phyloP scores from a whole-genome alignment of 1,140 invertebrate genomes.

The Phymastichus coffea region DNA sequence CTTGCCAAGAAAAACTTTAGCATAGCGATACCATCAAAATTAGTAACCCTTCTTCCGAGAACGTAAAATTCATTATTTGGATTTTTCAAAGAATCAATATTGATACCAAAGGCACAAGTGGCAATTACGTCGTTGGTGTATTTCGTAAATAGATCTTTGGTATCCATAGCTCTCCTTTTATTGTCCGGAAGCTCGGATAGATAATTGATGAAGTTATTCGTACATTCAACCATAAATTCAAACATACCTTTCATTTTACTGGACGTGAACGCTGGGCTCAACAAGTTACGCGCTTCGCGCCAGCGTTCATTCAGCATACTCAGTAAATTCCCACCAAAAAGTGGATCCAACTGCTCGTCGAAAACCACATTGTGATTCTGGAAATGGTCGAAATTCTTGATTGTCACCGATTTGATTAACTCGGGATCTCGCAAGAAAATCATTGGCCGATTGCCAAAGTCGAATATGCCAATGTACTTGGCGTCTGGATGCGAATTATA shows the following conservation, averaged over 20 bases:
- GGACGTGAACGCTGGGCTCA: slow-evolving; percentile 62
- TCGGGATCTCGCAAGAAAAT: slow-evolving; percentile 63
- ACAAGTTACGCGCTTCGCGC: slow-evolving; percentile 59
- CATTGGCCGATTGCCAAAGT: slow-evolving; percentile 56
- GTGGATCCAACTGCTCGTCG: too few species aligned
- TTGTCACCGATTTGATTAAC: slow-evolving; percentile 61
- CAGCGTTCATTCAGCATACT: slow-evolving; percentile 57
- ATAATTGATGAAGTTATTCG: background rate
- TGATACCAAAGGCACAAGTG: too few species aligned
- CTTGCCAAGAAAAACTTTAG: too few species aligned
- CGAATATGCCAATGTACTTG: slow-evolving; percentile 55
- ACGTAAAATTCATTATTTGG: too few species aligned
- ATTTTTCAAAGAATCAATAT: too few species aligned
- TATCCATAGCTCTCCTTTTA: slow-evolving; percentile 8
- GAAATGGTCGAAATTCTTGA: slow-evolving; percentile 48
- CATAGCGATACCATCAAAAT: too few species aligned
- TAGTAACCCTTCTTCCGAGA: too few species aligned
- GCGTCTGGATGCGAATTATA: slow-evolving; percentile 27
- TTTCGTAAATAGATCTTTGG: too few species aligned
- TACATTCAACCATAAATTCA: too few species aligned
- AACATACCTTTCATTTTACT: too few species aligned
- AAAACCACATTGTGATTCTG: too few species aligned
- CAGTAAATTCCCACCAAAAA: slow-evolving; percentile 55
- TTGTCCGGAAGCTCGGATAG: background rate
- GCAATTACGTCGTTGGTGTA: too few species aligned